Percentiles rank a stretch among this genome's conserved stretches.
Conservation (phyloP, 1,140 invertebrate species). For the Artemia franciscana region DNA sequence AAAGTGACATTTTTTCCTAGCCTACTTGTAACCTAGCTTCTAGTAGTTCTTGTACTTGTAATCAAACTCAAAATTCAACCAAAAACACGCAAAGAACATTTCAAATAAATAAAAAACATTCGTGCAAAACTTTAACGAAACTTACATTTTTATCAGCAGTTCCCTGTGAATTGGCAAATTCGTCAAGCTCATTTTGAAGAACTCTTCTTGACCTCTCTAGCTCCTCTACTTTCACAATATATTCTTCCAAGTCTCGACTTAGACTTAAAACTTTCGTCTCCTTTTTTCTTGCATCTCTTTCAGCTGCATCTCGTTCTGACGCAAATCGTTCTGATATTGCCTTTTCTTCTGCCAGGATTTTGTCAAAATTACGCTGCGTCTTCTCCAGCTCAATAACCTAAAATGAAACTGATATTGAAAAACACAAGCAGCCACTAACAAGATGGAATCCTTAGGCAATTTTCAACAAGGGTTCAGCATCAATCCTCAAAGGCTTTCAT, state of each 20-base stretch:
- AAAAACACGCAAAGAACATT: no score
- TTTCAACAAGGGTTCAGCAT: no score
- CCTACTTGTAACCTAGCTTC: no score
- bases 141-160: constrained; percentile 82
- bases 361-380: constrained; percentile 96
- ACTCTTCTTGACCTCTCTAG: constrained; percentile 55
- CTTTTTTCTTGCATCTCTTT: constrained; percentile 86
- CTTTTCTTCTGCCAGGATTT: constrained; percentile 80
- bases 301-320: constrained; percentile 62
- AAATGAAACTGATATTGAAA: neutral
- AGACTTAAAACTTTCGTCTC: constrained; percentile 76
- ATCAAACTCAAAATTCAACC: no score
- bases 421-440: no score
- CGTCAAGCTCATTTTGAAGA: constrained; percentile 77
- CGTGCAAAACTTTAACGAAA: no score
- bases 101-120: no score
- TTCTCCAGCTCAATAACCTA: constrained; percentile 67
- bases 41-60: no score
- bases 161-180: constrained; percentile 78
- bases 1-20: no score
- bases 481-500: no score
- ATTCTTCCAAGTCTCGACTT: constrained; percentile 68
- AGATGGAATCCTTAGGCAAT: no score
- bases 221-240: constrained; percentile 69
- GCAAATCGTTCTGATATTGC: constrained; percentile 49